phyloP scores from a whole-genome alignment of 2,113 vertebrate genomes.

The Actenoides lindsayi region DNA sequence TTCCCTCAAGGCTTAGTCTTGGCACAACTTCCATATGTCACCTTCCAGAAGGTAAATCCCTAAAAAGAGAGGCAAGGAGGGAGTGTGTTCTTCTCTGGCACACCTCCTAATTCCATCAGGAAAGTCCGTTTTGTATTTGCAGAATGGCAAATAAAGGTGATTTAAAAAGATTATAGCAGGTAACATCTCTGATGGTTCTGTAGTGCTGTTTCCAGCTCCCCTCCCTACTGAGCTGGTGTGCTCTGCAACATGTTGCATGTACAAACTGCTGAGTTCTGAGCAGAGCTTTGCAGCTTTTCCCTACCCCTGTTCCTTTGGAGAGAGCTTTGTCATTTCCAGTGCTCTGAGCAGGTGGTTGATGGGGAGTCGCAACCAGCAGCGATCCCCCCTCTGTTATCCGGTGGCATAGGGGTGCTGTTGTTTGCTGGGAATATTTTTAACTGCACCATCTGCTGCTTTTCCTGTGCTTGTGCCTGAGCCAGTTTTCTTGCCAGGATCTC shows the following conservation, averaged over 20 bases:
- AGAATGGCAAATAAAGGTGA: neutral
- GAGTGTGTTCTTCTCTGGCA: neutral
- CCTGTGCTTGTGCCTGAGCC: neutral
- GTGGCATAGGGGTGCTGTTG: neutral
- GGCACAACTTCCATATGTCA: neutral
- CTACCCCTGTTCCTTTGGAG: neutral
- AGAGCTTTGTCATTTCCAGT: neutral
- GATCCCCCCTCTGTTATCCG: neutral
- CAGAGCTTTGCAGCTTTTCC: neutral
- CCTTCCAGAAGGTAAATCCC: neutral
- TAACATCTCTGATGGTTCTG: rapidly evolving
- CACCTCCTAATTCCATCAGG: neutral
- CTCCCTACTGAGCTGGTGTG: neutral
- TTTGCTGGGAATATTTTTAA: constrained; percentile 63
- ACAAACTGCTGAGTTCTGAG: neutral
- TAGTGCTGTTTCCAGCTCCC: neutral
- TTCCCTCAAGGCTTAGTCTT: neutral
- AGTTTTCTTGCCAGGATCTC: constrained; percentile 19
- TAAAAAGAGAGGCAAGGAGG: neutral
- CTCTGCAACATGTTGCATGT: neutral
- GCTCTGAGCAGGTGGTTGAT: neutral
- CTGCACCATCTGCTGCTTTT: constrained; percentile 62
- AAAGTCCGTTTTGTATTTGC: rapidly evolving
- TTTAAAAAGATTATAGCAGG: neutral
- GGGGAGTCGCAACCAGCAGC: neutral